Conservation (phyloP, 53 echinoderm and acorn worm species). For the Arbacia lixula region DNA sequence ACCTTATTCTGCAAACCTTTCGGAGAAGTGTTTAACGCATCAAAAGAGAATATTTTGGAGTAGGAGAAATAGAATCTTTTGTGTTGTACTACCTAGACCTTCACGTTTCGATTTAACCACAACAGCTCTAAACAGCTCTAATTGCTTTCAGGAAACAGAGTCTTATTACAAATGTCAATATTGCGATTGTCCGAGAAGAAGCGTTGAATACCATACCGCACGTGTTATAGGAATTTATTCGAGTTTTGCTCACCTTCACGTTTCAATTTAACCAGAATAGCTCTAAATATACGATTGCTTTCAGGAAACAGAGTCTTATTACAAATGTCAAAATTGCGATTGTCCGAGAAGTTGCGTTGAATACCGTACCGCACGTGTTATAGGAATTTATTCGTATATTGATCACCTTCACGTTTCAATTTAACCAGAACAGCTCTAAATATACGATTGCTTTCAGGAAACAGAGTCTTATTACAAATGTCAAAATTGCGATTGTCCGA, state of each 20-base stretch:
- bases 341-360: too few relatives aligned
- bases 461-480: conserved; percentile 1
- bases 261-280: neutral
- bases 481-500: neutral
- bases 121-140: neutral
- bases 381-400: too few relatives aligned
- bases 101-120: neutral
- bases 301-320: neutral
- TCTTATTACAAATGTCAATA: conserved; percentile 12
- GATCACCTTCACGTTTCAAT: neutral
- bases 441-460: neutral
- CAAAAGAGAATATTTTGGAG: too few relatives aligned
- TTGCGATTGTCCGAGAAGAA: too few relatives aligned
- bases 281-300: neutral
- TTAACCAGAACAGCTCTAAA: neutral
- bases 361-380: too few relatives aligned
- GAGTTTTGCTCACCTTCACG: too few relatives aligned
- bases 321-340: conserved; percentile 11
- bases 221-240: too few relatives aligned
- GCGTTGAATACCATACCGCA: too few relatives aligned
- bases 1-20: conserved; percentile 13
- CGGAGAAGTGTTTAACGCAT: neutral
- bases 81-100: neutral
- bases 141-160: neutral
- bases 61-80: neutral